These are phyloP conservation scores for Hoplias malabaricus DNA, from an alignment of 2,113 vertebrate species.

Conservation along the genomic window DNA sequence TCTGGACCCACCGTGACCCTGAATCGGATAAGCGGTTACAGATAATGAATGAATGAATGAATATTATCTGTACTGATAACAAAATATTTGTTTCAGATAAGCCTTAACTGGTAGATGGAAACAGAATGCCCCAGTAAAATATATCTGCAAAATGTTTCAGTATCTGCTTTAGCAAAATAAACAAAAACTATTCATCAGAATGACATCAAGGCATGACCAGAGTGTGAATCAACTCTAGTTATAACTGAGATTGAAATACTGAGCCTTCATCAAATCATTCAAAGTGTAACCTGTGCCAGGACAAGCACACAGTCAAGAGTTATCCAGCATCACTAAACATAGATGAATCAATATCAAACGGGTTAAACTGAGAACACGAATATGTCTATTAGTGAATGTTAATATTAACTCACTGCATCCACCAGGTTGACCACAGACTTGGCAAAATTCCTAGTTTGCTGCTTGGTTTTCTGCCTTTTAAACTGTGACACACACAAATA, in stretches of 20 bases:
- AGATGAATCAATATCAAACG: neutral
- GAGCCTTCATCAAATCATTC: neutral
- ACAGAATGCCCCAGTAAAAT: too few species aligned
- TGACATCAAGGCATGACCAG: too few species aligned
- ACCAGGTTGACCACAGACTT: constrained; percentile 97
- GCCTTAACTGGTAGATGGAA: too few species aligned
- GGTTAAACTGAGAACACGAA: neutral
- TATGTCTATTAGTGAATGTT: neutral
- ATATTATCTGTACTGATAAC: too few species aligned
- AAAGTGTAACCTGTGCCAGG: neutral
- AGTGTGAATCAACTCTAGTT: too few species aligned
- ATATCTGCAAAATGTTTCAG: neutral
- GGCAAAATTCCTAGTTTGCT: constrained; percentile 87
- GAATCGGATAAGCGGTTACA: too few species aligned
- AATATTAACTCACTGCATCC: constrained; percentile 87
- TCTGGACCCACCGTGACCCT: too few species aligned
- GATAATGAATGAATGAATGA: too few species aligned
- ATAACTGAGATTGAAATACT: too few species aligned
- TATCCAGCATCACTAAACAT: neutral
- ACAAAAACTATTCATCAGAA: neutral
- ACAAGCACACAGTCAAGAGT: neutral
- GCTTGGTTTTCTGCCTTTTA: constrained; percentile 80
- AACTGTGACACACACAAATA: constrained; percentile 71
- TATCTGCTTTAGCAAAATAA: neutral
- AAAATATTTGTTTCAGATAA: too few species aligned